Conservation (phyloP, 2,888 invertebrate genomes). For the Branchinecta sandiegonensis region DNA sequence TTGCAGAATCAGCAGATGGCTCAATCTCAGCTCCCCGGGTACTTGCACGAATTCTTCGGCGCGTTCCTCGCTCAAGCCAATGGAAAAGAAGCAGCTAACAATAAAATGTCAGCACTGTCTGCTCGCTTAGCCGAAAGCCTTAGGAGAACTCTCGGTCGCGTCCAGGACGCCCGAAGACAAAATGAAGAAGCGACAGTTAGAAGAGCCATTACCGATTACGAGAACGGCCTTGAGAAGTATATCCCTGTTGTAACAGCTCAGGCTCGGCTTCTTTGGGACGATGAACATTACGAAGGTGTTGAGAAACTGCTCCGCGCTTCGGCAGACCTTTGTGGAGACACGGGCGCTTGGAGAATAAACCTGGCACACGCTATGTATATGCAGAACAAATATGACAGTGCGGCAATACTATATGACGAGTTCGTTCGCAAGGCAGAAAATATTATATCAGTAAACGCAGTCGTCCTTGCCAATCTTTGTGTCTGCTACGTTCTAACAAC, state of each 20-base stretch:
- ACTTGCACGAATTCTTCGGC: slow-evolving; percentile 86
- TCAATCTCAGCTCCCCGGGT: slow-evolving; percentile 37
- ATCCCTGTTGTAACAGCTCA: slow-evolving; percentile 98
- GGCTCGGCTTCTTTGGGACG: slow-evolving; percentile 96
- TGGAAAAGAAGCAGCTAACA: slow-evolving; percentile 86
- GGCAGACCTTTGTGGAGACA: slow-evolving; percentile 94
- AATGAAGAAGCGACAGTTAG: slow-evolving; percentile 78
- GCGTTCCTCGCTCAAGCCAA: slow-evolving; percentile 94
- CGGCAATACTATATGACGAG: slow-evolving; percentile 93
- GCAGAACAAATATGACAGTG: slow-evolving; percentile 97
- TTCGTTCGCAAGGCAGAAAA: slow-evolving; percentile 48
- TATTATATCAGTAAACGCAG: slow-evolving; percentile 89
- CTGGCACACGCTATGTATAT: slow-evolving; percentile 98
- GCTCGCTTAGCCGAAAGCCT: slow-evolving; percentile 77
- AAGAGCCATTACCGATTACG: slow-evolving; percentile 77
- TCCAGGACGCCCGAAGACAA: slow-evolving; percentile 76
- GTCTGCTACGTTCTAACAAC: slow-evolving; percentile 99
- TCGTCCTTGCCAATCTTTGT: slow-evolving; percentile 92
- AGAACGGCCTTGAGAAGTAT: slow-evolving; percentile 67
- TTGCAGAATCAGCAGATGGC: not conserved
- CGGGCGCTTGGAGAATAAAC: slow-evolving; percentile 91
- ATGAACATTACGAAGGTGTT: slow-evolving; percentile 86
- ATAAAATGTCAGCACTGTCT: slow-evolving; percentile 86
- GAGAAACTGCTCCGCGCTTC: slow-evolving; percentile 93
- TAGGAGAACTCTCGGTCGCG: slow-evolving; percentile 79